Evolutionary conservation across 2,113 vertebrate genomes (phyloP), one percentile per base, ranked within the genome.

Genomic region (Okapia johnstoni): DNA sequence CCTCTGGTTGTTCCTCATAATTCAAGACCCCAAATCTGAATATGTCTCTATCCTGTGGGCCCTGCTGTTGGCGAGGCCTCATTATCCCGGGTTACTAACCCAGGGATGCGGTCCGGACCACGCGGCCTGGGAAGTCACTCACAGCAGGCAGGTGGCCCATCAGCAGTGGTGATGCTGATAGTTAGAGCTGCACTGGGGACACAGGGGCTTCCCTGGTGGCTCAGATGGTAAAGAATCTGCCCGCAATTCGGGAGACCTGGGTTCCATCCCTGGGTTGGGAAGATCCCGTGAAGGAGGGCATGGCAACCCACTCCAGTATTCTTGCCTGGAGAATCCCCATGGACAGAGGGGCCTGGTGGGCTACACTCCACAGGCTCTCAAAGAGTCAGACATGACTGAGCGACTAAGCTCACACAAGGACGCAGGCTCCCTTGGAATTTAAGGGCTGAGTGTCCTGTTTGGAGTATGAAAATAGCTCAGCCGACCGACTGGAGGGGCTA

Each of bases 391-490:
- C 52, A 54, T 1, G 6, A 19, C 52, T 2, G 52, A 54, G 52
- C 52, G 7, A 6, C 52, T 54, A 55, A 55, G 54, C 19, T 55
- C 54, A 21, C 54, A 21, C 2, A 7, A 17, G 54, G 54, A 55
- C 0, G 19, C 54, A 21, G 54, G 54, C 97, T 0, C n/a, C 92
- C 79, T 79, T 25, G 50, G 95, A 97, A 97, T 94, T 81, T 93
- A 90, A 95, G 87, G 63, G 48, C 89, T 92, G 90, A 86, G 92
- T 96, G 98, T 97, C 97, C n/a, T 94, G 88, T 97, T 6, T 81
- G 66, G 88, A 40, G 96, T 85, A 80, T 83, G 89, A 79, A 93
- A 97, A 97, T 97, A 96, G 97, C 96, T 83, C 80, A 94, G 88
- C 52, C n/a, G 86, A 93, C 85, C 10, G 7, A 21, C 54, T 6